Base-by-base conservation (phyloP, 2,113 vertebrate species). In the Microcebus ravelobensis region DNA sequence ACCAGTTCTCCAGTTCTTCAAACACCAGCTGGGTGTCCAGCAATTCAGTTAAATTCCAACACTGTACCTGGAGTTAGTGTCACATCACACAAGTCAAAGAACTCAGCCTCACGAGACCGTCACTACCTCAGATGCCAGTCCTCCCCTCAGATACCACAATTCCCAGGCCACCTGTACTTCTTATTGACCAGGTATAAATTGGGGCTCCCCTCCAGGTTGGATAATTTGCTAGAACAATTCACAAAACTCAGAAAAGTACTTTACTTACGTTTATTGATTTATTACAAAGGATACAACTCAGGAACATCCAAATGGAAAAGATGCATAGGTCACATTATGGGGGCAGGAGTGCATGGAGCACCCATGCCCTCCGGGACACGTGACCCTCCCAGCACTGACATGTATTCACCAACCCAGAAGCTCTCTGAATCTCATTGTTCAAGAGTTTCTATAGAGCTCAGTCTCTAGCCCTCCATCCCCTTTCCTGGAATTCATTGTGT, bases 331-430 rank as follows among this genome's bases (percentile, higher is more conserved):
- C 21, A 39, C 31, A 36, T 31, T 5, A 21, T 4, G 5, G 29
- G 23, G 8, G 20, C 2, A 17, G 23, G 57, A 83, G 11, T 55
- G 11, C 11, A 4, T 25, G 42, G 45, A 3, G 13, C 2, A 17
- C 59, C 25, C 25, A 8, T 36, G 48, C 39, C 8, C 0, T 74
- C 5, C 11, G 0, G 2, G 15, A 15, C 39, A 48, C 48, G 1
- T n/a, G 12, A 7, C 36, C 10, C 29, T 57, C 48, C 48, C 8
- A 50, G 50, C 9, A 61, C 50, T 29, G 31, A 15, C 7, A 3
- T 20, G 29, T 23, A 21, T 25, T 52, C 57, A 5, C 20, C 48
- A 68, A 9, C 83, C 73, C 29, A 11, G 8, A 20, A 5, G 25
- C 25, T 21, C 15, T 20, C 68, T 63, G 57, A 61, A 25, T 57